Evolutionary conservation across 2,113 vertebrate species (phyloP), one percentile per base, ranked within the genome.

Genomic region (Patagioenas fasciata): DNA sequence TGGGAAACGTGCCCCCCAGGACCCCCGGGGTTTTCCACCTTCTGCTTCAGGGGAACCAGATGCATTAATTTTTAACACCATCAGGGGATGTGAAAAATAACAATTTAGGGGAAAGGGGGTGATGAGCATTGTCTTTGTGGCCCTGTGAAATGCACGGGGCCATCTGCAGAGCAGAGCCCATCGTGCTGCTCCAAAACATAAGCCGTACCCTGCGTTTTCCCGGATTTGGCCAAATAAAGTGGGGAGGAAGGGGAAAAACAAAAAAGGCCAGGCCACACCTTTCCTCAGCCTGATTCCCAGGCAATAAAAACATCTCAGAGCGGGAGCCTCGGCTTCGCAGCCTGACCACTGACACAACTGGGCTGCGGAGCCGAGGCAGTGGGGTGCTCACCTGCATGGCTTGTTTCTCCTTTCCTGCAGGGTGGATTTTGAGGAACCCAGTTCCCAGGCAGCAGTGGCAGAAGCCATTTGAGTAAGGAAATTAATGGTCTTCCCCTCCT

Each of bases 301-400:
- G 74, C 84, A 92, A 71, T 69, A 94, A 94, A 95, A 86, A 87
- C 89, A 71, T 61, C 91, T 86, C 34, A 40, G 48, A 89, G 65
- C 3, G 1, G 50, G 70, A 97, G 36, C 17, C 7, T 16, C 1
- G 1, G 26, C 69, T 60, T 70, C 2, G 1, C 51, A 86, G 32
- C 57, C 78, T 2, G 0, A 23, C 24, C 78, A 34, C 53, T 69
- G 89, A 84, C 0, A 0, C 34, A 38, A 19, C 24, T 5, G 0
- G 29, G 29, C 32, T 71, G 38, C 17, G 56, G 56, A 38, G 56
- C 81, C 70, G 81, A 91, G 66, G 79, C 69, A 62, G 65, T 0
- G 0, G 15, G 42, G 87, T 71, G 11, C 66, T 91, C 73, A 67
- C 51, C 77, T 67, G 25, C 2, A 1, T 54, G 0, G 1, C n/a